These are phyloP conservation scores for Steatornis caripensis DNA, from an alignment of 2,113 vertebrate genomes.

Conservation along the genomic window DNA sequence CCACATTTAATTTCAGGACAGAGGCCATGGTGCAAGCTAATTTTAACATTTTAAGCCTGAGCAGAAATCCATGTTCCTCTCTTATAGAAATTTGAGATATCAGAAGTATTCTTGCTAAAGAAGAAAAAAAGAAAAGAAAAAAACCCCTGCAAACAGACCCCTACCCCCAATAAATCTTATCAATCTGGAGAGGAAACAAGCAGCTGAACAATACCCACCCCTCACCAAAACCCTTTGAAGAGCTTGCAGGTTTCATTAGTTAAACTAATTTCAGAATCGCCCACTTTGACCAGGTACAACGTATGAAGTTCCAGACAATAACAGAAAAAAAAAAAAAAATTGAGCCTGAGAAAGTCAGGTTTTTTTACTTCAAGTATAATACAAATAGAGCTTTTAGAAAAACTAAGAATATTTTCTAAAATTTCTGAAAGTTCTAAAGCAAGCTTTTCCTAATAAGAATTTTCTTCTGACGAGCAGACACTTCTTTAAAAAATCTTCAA, in stretches of 20 bases:
- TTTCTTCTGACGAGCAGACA: background rate
- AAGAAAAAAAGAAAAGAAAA: background rate
- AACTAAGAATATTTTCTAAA: background rate
- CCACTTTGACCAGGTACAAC: background rate
- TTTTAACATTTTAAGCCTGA: background rate
- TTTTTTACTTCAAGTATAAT: background rate
- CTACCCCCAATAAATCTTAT: background rate
- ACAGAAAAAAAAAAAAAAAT: background rate
- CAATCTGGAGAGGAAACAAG: background rate
- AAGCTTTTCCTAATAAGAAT: background rate
- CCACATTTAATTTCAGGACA: background rate
- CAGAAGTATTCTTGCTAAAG: background rate
- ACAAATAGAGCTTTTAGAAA: background rate
- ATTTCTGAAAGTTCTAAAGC: background rate
- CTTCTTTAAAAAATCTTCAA: background rate
- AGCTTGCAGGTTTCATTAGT: background rate
- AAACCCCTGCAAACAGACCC: fast-evolving
- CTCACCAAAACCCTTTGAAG: background rate
- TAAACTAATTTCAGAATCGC: background rate
- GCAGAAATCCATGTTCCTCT: background rate
- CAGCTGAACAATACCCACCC: background rate
- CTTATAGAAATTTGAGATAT: background rate
- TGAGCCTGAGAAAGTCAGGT: background rate
- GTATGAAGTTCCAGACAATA: background rate
- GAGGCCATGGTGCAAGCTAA: background rate